Conservation (phyloP, 2,888 invertebrate genomes). For the Epirrhoe tristata region DNA sequence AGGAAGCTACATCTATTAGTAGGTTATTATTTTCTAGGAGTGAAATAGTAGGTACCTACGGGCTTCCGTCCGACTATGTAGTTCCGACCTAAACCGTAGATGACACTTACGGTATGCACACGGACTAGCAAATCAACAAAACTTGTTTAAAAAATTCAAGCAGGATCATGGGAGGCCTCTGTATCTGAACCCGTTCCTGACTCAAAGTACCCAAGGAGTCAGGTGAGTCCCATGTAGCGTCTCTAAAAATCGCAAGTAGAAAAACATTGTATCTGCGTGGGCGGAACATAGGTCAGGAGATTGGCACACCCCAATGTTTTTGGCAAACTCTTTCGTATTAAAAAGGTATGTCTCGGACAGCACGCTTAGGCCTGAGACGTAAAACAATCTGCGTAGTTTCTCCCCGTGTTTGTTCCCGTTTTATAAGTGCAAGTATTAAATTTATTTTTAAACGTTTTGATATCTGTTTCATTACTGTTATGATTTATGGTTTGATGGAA, state of each 20-base stretch:
- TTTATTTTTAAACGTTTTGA: constrained; percentile 21
- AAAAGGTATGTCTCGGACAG: constrained; percentile 12
- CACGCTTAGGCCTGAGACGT: constrained; percentile 31
- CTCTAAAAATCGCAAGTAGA: constrained; percentile 14
- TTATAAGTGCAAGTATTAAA: constrained; percentile 17
- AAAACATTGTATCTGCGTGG: constrained; percentile 49
- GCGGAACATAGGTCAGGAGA: constrained; percentile 64
- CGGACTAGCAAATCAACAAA: background rate
- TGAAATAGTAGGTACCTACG: no score
- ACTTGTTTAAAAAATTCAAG: no score
- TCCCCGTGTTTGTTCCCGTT: constrained; percentile 25
- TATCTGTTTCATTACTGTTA: constrained; percentile 14
- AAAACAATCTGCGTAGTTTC: constrained; percentile 15
- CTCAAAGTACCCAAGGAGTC: background rate
- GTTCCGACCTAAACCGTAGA: background rate
- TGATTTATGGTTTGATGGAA: constrained; percentile 14
- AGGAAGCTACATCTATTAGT: constrained; percentile 21
- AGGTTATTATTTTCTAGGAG: background rate
- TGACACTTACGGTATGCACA: background rate
- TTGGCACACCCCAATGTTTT: constrained; percentile 65
- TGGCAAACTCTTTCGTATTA: constrained; percentile 47
- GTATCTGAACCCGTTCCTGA: no score
- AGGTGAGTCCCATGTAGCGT: constrained; percentile 20
- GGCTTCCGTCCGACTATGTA: no score
- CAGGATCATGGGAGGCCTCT: no score